Evolutionary conservation across 2,888 invertebrate genomes (phyloP).

Genomic region (Copidosoma aretas): DNA sequence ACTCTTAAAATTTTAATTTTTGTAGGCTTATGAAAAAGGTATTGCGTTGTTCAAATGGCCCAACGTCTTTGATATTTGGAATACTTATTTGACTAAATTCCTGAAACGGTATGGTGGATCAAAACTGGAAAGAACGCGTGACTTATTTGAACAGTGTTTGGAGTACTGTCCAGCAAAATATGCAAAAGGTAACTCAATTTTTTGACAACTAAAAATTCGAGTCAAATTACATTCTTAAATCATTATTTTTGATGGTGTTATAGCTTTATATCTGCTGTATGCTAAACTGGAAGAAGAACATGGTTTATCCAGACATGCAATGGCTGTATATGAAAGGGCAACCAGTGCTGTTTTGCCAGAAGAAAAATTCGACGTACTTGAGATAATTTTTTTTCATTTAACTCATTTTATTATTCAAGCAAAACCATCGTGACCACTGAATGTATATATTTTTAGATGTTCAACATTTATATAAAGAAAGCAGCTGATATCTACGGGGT

Average conservation of each 20-base stretch:
- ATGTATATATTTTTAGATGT: constrained; percentile 71
- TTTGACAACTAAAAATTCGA: no score
- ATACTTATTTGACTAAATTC: constrained; percentile 97
- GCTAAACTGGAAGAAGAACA: constrained; percentile 98
- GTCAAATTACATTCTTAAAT: no score
- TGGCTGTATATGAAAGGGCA: constrained; percentile 98
- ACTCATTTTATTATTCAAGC: no score
- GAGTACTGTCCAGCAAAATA: constrained; percentile 96
- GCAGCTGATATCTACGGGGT: constrained; percentile 98
- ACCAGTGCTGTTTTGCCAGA: constrained; percentile 90
- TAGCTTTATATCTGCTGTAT: constrained; percentile 88
- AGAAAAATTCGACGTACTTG: constrained; percentile 84
- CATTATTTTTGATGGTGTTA: constrained; percentile 19
- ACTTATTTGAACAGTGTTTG: constrained; percentile 98
- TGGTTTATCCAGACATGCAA: constrained; percentile 95
- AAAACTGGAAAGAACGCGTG: constrained; percentile 94
- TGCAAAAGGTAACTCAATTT: constrained; percentile 72
- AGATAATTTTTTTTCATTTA: not conserved
- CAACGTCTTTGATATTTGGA: constrained; percentile 99
- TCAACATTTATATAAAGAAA: constrained; percentile 97
- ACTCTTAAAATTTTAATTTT: constrained; percentile 8
- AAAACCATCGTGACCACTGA: no score
- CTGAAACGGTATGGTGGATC: constrained; percentile 92
- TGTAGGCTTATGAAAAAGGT: constrained; percentile 93
- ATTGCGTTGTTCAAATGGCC: constrained; percentile 99